A percentile compares a stretch with the other conserved stretches of the same genome.
Evolutionary conservation across 2,113 vertebrate genomes (phyloP).

Genomic region (Phrynosoma platyrhinos): DNA sequence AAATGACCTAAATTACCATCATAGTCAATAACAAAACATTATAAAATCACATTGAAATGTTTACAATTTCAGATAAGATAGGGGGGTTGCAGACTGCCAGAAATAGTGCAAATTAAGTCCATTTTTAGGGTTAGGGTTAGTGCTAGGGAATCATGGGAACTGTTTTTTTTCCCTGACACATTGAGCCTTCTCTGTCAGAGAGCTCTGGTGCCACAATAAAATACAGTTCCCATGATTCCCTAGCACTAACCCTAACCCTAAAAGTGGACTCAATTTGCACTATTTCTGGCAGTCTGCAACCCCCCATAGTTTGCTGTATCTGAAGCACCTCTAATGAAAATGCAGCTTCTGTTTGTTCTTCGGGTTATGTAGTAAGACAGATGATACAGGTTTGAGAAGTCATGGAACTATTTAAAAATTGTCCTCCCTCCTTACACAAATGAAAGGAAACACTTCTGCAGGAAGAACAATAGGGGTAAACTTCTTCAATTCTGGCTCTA

Average conservation of each 20-base stretch:
- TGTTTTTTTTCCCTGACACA: too few species aligned
- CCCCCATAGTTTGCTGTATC: not conserved
- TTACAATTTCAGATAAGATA: not conserved
- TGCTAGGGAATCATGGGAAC: too few species aligned
- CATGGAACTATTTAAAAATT: not conserved
- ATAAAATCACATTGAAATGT: not conserved
- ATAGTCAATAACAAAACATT: not conserved
- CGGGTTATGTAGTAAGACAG: not conserved
- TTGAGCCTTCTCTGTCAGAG: too few species aligned
- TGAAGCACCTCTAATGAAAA: constrained; percentile 27
- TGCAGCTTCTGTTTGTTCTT: not conserved
- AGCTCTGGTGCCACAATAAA: too few species aligned
- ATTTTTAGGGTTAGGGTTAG: too few species aligned
- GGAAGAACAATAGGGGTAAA: not conserved
- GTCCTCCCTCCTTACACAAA: not conserved
- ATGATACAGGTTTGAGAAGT: not conserved
- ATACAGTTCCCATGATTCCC: too few species aligned
- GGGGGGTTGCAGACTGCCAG: too few species aligned
- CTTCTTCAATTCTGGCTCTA: not conserved
- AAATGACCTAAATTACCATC: not conserved
- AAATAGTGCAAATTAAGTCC: too few species aligned
- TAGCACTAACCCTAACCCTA: too few species aligned
- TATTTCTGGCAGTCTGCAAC: too few species aligned
- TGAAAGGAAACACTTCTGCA: not conserved
- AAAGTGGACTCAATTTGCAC: too few species aligned